A percentile compares a stretch with the other conserved stretches of the same genome.
phyloP scores from a whole-genome alignment of 2,888 invertebrate species.

The Bellardia pandia region DNA sequence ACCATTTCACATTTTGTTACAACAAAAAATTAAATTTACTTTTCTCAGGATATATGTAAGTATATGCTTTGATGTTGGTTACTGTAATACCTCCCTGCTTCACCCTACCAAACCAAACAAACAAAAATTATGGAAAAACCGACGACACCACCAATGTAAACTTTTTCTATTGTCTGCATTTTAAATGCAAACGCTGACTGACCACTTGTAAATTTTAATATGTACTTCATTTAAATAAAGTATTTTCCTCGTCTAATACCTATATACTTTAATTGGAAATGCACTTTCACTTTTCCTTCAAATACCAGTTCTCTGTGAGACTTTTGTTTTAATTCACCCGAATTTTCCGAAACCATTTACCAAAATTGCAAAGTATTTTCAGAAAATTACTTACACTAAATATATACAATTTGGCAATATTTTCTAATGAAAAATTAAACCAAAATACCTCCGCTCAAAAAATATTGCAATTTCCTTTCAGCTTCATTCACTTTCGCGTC shows the following conservation, averaged over 20 bases:
- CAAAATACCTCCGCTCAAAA: conserved; percentile 51
- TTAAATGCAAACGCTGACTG: not conserved
- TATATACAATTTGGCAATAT: not conserved
- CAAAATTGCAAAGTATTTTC: conserved; percentile 1
- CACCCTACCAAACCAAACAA: conserved; percentile 4
- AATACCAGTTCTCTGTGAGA: conserved; percentile 48
- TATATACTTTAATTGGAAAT: conserved; percentile 59
- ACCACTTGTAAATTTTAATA: conserved; percentile 27
- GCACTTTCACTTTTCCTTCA: conserved; percentile 71
- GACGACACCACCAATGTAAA: conserved; percentile 44
- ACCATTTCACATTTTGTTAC: no score
- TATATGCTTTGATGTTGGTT: not conserved
- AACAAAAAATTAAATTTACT: not conserved
- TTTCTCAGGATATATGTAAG: not conserved
- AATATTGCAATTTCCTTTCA: conserved; percentile 63
- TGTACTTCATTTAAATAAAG: conserved; percentile 19
- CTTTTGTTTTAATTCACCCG: not conserved
- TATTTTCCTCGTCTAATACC: conserved; percentile 48
- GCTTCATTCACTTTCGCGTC: conserved; percentile 65
- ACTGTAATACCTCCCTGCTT: not conserved
- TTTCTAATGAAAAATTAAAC: conserved; percentile 13
- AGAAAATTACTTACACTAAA: not conserved
- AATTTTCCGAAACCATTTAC: conserved; percentile 1
- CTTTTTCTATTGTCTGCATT: conserved; percentile 35
- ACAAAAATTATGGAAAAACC: conserved; percentile 23